These are phyloP conservation scores for Megastigmus dorsalis DNA, from an alignment of 2,888 invertebrate species.

Conservation along the genomic window DNA sequence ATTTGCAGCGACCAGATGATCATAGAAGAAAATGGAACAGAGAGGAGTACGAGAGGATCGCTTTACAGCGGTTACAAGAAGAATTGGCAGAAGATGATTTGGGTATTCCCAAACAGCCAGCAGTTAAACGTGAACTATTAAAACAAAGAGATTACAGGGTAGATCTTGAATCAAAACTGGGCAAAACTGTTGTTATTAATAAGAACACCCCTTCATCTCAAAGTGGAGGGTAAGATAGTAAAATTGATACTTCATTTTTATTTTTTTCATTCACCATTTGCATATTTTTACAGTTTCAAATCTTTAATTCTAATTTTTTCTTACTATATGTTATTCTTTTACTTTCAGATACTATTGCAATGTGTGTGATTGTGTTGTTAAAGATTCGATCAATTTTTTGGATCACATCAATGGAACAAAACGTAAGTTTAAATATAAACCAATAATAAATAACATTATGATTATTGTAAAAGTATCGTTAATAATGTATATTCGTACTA, in stretches of 20 bases:
- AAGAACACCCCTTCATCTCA: conserved; percentile 98
- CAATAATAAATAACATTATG: not conserved
- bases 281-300: too few species aligned
- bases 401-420: conserved; percentile 99
- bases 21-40: conserved; percentile 99
- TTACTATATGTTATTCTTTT: conserved; percentile 18
- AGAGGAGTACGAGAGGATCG: conserved; percentile 93
- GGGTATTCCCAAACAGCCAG: conserved; percentile 79
- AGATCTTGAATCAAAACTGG: conserved; percentile 97
- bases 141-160: conserved; percentile 97
- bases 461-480: conserved; percentile 51
- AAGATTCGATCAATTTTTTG: conserved; percentile 99
- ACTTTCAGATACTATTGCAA: conserved; percentile 94
- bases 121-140: conserved; percentile 91
- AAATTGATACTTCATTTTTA: too few species aligned
- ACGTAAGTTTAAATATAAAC: too few species aligned
- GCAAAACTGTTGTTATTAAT: conserved; percentile 98
- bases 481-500: not conserved
- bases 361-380: conserved; percentile 99
- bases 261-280: too few species aligned
- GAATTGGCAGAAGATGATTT: too few species aligned
- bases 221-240: conserved; percentile 94
- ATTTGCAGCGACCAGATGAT: too few species aligned
- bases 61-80: too few species aligned
- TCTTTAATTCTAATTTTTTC: conserved; percentile 9